These are phyloP conservation scores for Pterocles gutturalis DNA, from an alignment of 2,113 vertebrate genomes.

Conservation along the genomic window DNA sequence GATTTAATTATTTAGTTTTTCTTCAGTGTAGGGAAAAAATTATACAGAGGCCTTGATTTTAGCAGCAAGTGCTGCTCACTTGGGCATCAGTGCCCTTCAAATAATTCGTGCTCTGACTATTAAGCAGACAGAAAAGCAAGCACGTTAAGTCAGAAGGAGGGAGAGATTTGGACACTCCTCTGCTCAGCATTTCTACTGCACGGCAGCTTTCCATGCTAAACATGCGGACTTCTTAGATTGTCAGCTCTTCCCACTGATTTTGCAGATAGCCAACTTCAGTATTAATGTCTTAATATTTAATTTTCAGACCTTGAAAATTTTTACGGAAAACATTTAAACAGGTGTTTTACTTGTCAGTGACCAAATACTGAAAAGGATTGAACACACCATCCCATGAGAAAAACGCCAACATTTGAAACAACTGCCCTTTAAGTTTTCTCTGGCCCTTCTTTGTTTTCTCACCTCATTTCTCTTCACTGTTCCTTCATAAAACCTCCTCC, in stretches of 20 bases:
- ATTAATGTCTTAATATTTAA: neutral
- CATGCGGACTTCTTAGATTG: neutral
- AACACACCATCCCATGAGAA: neutral
- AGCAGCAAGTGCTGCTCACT: neutral
- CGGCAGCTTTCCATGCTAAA: neutral
- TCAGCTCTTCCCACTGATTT: neutral
- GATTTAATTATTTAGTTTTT: neutral
- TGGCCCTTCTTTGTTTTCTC: neutral
- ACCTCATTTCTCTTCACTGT: slow-evolving; percentile 1
- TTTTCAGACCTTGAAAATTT: neutral
- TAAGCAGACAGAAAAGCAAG: neutral
- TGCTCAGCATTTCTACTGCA: neutral
- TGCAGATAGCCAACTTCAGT: neutral
- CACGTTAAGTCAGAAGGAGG: neutral
- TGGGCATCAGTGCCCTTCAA: neutral
- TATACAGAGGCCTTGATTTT: neutral
- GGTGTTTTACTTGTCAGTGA: neutral
- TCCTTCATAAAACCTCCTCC: neutral
- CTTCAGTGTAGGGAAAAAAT: neutral
- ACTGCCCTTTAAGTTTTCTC: neutral
- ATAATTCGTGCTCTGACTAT: neutral
- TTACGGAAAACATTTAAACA: neutral
- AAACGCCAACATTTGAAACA: neutral
- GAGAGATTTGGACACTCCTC: neutral
- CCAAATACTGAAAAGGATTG: neutral